Evolutionary conservation across 2,888 invertebrate genomes (phyloP).

Genomic region (Polietes domitor): DNA sequence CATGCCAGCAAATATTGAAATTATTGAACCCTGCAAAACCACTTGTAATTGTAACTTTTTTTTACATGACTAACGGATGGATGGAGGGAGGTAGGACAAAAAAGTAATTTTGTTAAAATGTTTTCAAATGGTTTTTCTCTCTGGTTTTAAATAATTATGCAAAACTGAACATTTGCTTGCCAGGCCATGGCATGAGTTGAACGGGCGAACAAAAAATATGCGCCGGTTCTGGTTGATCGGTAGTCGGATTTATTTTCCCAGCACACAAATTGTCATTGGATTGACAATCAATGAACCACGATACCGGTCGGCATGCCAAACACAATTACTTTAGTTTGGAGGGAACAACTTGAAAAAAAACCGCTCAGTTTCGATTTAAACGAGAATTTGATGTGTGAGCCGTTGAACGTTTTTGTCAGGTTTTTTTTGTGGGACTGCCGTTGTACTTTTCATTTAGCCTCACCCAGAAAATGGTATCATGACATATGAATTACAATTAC

Average conservation of each 20-base stretch:
- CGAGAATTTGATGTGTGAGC: neutral
- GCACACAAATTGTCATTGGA: conserved; percentile 28
- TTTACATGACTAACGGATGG: neutral
- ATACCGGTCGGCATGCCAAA: conserved; percentile 49
- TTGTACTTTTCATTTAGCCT: conserved; percentile 12
- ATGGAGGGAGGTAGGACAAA: neutral
- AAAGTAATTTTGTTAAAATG: conserved; percentile 13
- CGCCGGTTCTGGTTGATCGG: conserved; percentile 23
- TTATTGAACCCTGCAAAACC: conserved; percentile 2
- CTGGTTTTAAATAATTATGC: neutral
- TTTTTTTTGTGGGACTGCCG: neutral
- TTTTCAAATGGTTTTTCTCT: neutral
- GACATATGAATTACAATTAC: conserved; percentile 33
- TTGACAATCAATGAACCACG: conserved; percentile 57
- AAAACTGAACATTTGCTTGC: neutral
- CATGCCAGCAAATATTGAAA: neutral
- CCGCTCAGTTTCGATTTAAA: neutral
- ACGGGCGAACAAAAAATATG: neutral
- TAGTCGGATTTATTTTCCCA: conserved; percentile 5
- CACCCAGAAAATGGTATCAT: conserved; percentile 9
- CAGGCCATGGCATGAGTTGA: neutral
- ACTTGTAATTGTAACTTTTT: neutral
- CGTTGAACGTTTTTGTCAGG: neutral
- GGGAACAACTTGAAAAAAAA: neutral
- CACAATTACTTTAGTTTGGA: conserved; percentile 7